phyloP scores from a whole-genome alignment of 1,140 invertebrate genomes.

The Globodera rostochiensis region DNA sequence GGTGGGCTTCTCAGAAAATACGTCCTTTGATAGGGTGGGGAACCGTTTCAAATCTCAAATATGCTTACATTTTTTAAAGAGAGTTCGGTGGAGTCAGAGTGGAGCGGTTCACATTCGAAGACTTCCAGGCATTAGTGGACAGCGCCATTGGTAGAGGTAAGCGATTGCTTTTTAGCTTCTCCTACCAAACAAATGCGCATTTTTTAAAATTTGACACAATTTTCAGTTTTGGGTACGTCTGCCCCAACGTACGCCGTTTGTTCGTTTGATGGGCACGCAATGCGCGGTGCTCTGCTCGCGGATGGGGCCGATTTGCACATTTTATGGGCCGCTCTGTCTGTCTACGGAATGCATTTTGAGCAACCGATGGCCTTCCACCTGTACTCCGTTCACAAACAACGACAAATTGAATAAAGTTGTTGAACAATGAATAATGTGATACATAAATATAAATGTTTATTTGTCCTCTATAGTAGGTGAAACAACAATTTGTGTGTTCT shows the following conservation, averaged over 20 bases:
- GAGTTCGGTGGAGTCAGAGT: constrained; percentile 27
- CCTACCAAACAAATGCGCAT: no score
- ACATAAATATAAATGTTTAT: no score
- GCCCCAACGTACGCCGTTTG: constrained; percentile 29
- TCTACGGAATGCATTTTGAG: constrained; percentile 42
- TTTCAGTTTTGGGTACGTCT: constrained; percentile 27
- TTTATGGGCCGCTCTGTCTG: constrained; percentile 35
- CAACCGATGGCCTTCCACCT: constrained; percentile 36
- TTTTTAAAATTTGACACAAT: background rate
- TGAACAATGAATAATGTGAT: no score
- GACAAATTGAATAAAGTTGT: background rate
- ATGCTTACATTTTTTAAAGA: constrained; percentile 15
- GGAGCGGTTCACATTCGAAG: constrained; percentile 4
- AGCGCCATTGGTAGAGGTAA: constrained; percentile 24
- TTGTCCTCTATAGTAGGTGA: no score
- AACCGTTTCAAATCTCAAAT: no score
- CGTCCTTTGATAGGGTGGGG: no score
- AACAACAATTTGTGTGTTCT: no score
- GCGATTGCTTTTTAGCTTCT: background rate
- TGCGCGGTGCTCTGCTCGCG: constrained; percentile 25
- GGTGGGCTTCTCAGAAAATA: no score
- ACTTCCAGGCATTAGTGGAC: constrained; percentile 38
- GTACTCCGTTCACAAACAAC: constrained; percentile 18
- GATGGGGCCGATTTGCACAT: constrained; percentile 29
- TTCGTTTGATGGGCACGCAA: constrained; percentile 23